These are phyloP conservation scores for Lottia gigantea DNA, from an alignment of 2,888 invertebrate species.

Conservation along the genomic window DNA sequence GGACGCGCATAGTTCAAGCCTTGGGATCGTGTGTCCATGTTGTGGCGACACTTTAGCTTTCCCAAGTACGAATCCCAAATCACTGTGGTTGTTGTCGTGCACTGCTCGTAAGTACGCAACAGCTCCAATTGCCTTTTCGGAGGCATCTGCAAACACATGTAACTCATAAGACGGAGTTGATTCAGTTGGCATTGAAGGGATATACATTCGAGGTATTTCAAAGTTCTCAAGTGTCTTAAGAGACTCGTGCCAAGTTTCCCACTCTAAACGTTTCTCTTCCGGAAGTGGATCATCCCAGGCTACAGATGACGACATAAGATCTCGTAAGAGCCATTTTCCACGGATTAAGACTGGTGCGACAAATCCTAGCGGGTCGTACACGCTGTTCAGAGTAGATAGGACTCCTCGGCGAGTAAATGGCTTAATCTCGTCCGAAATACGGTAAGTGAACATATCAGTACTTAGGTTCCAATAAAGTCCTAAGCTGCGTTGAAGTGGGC, in stretches of 20 bases:
- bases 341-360: conserved; percentile 22
- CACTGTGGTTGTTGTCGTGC: conserved; percentile 2
- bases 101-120: conserved; percentile 23
- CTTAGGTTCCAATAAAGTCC: conserved; percentile 21
- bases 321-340: conserved; percentile 22
- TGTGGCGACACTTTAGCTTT: conserved; percentile 18
- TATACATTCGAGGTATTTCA: conserved; percentile 17
- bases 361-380: conserved; percentile 27
- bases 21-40: too few relatives aligned
- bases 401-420: conserved; percentile 25
- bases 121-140: conserved; percentile 26
- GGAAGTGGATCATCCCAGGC: conserved; percentile 26
- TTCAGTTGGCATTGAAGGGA: neutral
- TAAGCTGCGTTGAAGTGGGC: conserved; percentile 19
- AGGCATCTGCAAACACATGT: conserved; percentile 31
- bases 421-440: conserved; percentile 10
- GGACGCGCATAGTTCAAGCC: too few relatives aligned
- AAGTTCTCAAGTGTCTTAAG: conserved; percentile 17
- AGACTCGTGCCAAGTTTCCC: conserved; percentile 20
- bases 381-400: conserved; percentile 26
- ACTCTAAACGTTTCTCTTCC: conserved; percentile 8
- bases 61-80: conserved; percentile 25
- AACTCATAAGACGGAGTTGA: conserved; percentile 10
- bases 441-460: conserved; percentile 14
- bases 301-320: conserved; percentile 13